These are phyloP conservation scores for Eupithecia vulgata DNA, from an alignment of 2,888 invertebrate genomes.

Conservation along the genomic window DNA sequence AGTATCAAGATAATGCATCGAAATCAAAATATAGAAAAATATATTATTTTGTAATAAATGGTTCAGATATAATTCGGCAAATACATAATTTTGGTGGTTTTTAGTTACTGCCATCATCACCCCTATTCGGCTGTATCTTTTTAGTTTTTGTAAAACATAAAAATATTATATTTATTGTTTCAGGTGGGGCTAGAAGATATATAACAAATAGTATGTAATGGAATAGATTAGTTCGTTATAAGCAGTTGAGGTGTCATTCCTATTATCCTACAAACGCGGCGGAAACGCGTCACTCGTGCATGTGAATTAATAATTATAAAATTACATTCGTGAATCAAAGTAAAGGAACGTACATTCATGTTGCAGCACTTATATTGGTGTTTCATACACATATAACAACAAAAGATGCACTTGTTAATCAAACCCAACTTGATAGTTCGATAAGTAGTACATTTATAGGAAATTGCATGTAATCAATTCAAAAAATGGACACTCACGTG, in stretches of 20 bases:
- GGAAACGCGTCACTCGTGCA: conserved; percentile 36
- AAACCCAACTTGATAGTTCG: conserved; percentile 9
- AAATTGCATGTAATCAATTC: conserved; percentile 13
- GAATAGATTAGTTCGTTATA: conserved; percentile 48
- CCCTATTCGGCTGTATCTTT: not conserved
- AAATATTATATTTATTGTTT: conserved; percentile 26
- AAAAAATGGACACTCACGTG: conserved; percentile 19
- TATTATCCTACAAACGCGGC: conserved; percentile 45
- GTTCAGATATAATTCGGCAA: too few relatives aligned
- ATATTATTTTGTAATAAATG: too few relatives aligned
- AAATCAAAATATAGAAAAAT: too few relatives aligned
- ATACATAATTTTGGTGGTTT: too few relatives aligned
- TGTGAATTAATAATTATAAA: conserved; percentile 24
- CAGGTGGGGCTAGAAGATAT: conserved; percentile 84
- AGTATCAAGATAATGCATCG: too few relatives aligned
- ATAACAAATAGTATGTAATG: conserved; percentile 69
- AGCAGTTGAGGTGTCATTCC: conserved; percentile 65
- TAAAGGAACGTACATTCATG: not conserved
- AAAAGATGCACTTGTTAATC: conserved; percentile 31
- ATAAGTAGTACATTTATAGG: conserved; percentile 8
- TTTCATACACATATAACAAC: not conserved
- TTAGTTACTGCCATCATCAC: too few relatives aligned
- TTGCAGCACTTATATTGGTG: not conserved
- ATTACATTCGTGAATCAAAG: not conserved
- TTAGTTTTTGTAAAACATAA: not conserved